Percentiles rank a stretch among this genome's conserved stretches.
Conservation (phyloP, 2,797 vertebrate species). For the Rhabdomys pumilio region DNA sequence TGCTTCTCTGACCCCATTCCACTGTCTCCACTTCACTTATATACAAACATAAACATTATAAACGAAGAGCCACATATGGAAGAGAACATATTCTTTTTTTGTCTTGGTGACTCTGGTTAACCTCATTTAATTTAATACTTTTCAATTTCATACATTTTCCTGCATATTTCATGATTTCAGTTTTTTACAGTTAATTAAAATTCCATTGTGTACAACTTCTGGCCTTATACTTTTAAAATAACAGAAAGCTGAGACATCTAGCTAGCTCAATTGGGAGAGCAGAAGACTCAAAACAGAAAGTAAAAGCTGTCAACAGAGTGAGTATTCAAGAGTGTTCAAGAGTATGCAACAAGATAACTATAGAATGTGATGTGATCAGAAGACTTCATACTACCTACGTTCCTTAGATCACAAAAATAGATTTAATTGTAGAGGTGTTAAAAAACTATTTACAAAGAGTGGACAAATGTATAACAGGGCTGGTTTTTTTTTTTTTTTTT, state of each 20-base stretch:
- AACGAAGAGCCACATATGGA: neutral
- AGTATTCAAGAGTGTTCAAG: neutral
- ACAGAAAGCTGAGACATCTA: neutral
- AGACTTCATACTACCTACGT: conserved; percentile 18
- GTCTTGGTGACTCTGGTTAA: neutral
- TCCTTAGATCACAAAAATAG: conserved; percentile 15
- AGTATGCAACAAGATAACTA: neutral
- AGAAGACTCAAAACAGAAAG: neutral
- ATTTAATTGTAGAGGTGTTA: conserved; percentile 42
- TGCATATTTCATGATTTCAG: neutral
- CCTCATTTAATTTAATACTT: neutral
- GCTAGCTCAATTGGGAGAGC: neutral
- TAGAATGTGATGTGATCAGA: neutral
- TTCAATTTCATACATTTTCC: neutral
- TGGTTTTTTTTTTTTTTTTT: neutral
- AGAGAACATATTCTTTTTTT: neutral
- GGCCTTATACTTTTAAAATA: conserved; percentile 37
- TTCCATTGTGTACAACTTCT: neutral
- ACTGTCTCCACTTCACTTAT: neutral
- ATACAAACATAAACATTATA: neutral
- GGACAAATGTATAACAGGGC: neutral
- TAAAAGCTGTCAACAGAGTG: neutral
- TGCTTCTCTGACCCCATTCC: neutral
- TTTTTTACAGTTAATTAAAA: neutral
- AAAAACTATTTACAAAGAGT: conserved; percentile 1